Conservation (phyloP, 2,797 vertebrate species). For the Pangasius sanitwongsei region DNA sequence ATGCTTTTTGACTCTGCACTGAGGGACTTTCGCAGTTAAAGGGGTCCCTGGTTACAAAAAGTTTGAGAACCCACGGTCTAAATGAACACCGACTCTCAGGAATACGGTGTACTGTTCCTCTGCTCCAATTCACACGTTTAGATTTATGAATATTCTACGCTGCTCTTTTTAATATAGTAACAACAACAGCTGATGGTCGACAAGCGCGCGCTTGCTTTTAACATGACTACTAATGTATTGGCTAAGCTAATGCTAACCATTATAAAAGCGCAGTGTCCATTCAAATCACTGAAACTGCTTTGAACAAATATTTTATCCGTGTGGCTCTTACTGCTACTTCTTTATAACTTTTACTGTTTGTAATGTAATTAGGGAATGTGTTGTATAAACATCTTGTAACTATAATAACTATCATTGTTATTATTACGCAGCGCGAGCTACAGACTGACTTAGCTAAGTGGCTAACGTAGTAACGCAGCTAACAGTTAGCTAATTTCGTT, state of each 20-base stretch:
- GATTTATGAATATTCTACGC: too few relatives aligned
- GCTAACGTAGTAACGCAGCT: neutral
- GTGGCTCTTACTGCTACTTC: neutral
- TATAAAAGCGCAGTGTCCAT: neutral
- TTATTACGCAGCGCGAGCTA: neutral
- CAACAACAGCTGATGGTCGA: neutral
- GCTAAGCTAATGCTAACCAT: conserved; percentile 36
- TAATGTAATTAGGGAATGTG: neutral
- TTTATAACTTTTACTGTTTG: neutral
- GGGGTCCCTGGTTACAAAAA: neutral
- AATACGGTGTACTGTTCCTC: neutral
- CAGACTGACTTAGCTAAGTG: neutral
- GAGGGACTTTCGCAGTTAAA: neutral
- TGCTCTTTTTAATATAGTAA: neutral
- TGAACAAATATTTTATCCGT: neutral
- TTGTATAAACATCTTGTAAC: neutral
- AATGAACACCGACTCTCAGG: neutral
- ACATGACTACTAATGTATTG: neutral
- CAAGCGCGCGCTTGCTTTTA: neutral
- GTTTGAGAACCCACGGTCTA: neutral
- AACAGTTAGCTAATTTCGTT: neutral
- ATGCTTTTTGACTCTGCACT: neutral
- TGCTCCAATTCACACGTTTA: neutral
- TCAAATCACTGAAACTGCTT: neutral
- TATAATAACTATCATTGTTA: neutral